Base-by-base conservation (phyloP, 2,797 vertebrate genomes). In the Morus bassanus region DNA sequence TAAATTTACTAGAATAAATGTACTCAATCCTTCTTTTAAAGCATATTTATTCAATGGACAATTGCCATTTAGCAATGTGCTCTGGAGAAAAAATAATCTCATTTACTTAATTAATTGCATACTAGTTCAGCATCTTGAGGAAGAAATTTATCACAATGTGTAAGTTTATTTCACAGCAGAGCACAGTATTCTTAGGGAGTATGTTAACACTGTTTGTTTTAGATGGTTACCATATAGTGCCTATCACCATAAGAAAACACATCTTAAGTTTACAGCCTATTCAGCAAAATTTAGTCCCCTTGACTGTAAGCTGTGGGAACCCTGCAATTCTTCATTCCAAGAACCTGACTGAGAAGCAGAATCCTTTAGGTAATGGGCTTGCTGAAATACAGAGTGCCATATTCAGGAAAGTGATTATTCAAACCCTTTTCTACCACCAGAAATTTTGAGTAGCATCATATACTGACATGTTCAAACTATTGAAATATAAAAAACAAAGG, bases 1-100 rank as follows among this genome's bases (percentile, higher is more conserved):
- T 82, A 92, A 89, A 93, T 95, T 74, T 93, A 92, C 73, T 73
- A 95, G 81, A 94, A 93, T 83, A 95, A 96, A 91, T 83, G 59
- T 89, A 91, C 68, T 92, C 35, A 88, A 33, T 50, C 43, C 53
- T 94, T 91, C 51, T 31, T 93, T 86, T 65, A 69, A 25, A 90
- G 46, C 3, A 54, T 87, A 89, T 94, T 96, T 92, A 83, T 91
- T 93, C 70, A 95, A 64, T 91, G 70, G 82, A 95, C 90, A 95
- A 94, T 92, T 94, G 65, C 51, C 61, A 95, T 91, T 96, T 95
- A 91, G 53, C 46, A 91, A 57, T 56, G 33, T 85, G 22, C 46
- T 90, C 46, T 80, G 37, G 18, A 78, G 45, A 30, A 69, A 77
- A n/a, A 41, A 18, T 14, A n/a, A 65, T 16, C 31, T 89, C 24